Evolutionary conservation across 2,888 invertebrate species (phyloP).

Genomic region (Ephialtes manifestator): DNA sequence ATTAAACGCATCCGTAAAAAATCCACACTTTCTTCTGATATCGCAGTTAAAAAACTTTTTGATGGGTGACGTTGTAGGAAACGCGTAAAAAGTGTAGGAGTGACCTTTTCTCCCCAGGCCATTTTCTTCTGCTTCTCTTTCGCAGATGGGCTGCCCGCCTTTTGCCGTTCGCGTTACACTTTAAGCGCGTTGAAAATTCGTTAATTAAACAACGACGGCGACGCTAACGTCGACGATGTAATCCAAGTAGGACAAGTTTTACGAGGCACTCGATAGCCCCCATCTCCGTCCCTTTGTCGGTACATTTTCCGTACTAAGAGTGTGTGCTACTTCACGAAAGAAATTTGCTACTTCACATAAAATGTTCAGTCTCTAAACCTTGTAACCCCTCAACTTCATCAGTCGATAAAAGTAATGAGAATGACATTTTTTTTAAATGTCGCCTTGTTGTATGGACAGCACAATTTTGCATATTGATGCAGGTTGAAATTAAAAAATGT

Average conservation of each 20-base stretch:
- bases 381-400: neutral
- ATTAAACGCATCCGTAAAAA: neutral
- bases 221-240: constrained; percentile 23
- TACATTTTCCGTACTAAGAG: neutral
- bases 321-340: constrained; percentile 13
- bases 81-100: constrained; percentile 18
- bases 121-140: constrained; percentile 3
- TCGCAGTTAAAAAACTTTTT: neutral
- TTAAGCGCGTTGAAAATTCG: constrained; percentile 33
- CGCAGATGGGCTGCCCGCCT: neutral
- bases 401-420: no score
- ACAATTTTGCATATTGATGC: no score
- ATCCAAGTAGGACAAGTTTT: constrained; percentile 17
- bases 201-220: constrained; percentile 51
- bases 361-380: neutral
- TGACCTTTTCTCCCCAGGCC: neutral
- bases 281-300: neutral
- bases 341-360: constrained; percentile 15
- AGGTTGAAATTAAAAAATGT: no score
- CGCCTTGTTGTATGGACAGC: neutral
- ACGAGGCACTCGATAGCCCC: constrained; percentile 33
- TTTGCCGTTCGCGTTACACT: neutral
- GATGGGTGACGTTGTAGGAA: neutral
- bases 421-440: neutral
- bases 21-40: neutral